Evolutionary conservation across 2,113 vertebrate species (phyloP).

Genomic region (Sapayoa aenigma): DNA sequence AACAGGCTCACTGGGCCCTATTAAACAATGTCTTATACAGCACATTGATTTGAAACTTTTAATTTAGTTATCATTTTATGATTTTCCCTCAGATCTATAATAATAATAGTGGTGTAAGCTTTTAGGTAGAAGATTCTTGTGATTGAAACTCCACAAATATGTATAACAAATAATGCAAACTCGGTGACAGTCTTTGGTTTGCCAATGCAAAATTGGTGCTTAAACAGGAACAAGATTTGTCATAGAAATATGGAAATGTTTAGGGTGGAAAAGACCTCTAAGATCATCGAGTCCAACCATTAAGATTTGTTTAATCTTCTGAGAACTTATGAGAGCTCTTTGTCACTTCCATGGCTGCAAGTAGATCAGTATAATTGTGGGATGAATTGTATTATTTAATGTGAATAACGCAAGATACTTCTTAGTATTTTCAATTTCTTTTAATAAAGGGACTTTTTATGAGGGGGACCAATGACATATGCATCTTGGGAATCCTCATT

Average conservation of each 20-base stretch:
- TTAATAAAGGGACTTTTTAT: not conserved
- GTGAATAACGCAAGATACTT: not conserved
- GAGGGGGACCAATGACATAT: not conserved
- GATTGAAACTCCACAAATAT: not conserved
- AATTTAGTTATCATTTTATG: conserved; percentile 6
- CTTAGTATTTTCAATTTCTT: not conserved
- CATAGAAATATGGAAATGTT: not conserved
- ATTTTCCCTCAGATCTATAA: not conserved
- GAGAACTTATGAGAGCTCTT: not conserved
- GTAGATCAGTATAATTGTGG: not conserved
- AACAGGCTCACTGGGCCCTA: conserved; percentile 15
- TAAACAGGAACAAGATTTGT: not conserved
- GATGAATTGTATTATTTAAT: not conserved
- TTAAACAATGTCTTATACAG: conserved; percentile 30
- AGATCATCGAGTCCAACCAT: not conserved
- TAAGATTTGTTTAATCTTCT: not conserved
- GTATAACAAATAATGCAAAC: not conserved
- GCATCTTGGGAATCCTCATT: not conserved
- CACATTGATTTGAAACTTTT: conserved; percentile 16
- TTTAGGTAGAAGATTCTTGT: not conserved
- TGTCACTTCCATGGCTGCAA: not conserved
- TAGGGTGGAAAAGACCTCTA: not conserved
- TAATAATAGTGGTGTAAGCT: not conserved
- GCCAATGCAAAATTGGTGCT: not conserved
- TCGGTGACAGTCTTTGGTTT: not conserved